phyloP scores from a whole-genome alignment of 2,888 invertebrate genomes.

The Homarus gammarus region DNA sequence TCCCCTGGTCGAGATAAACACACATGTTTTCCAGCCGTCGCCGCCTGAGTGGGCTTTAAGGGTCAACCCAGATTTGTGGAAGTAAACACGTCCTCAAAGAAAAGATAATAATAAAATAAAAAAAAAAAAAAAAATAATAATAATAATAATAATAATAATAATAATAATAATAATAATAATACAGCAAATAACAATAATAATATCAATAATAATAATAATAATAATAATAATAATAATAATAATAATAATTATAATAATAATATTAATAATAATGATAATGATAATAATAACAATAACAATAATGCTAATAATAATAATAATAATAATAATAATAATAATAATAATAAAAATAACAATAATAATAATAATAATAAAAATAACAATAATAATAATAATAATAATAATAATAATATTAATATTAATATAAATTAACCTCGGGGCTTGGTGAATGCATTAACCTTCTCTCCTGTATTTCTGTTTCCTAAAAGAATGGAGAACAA shows the following conservation, averaged over 20 bases:
- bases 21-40: too few relatives aligned
- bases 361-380: background rate
- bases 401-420: too few relatives aligned
- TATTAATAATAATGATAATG: background rate
- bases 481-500: too few relatives aligned
- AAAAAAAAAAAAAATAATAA: background rate
- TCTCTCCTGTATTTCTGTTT: too few relatives aligned
- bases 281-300: background rate
- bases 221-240: background rate
- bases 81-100: too few relatives aligned
- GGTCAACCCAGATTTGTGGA: too few relatives aligned
- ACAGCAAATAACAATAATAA: background rate
- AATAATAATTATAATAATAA: background rate
- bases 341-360: background rate
- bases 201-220: background rate
- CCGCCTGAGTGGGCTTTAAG: too few relatives aligned
- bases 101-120: too few relatives aligned
- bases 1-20: too few relatives aligned
- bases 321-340: background rate
- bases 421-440: too few relatives aligned
- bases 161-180: constrained; percentile 10
- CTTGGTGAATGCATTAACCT: too few relatives aligned
- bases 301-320: background rate
- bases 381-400: background rate
- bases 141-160: background rate